Evolutionary conservation across 2,797 vertebrate genomes (phyloP).

Genomic region (Sebastes variabilis): DNA sequence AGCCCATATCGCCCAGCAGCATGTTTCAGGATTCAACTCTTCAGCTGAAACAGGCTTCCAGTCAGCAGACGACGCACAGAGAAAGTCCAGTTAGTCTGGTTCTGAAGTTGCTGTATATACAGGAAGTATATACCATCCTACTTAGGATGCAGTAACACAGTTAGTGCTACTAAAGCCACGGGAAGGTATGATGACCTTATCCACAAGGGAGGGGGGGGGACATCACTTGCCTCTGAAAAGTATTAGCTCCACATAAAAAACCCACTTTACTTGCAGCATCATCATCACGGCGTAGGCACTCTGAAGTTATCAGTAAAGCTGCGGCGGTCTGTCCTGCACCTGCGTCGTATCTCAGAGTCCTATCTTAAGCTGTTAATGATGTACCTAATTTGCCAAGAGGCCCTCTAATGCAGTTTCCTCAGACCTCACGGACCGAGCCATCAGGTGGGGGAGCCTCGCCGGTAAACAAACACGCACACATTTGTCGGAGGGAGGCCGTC

Average conservation of each 20-base stretch:
- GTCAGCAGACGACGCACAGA: neutral
- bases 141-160: neutral
- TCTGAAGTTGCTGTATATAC: neutral
- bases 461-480: conserved; percentile 71
- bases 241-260: neutral
- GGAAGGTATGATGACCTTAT: neutral
- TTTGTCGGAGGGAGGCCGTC: conserved; percentile 69
- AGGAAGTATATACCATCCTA: neutral
- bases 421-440: conserved; percentile 51
- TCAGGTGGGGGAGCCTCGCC: conserved; percentile 64
- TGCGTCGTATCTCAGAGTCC: conserved; percentile 34
- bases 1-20: neutral
- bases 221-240: neutral
- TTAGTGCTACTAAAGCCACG: neutral
- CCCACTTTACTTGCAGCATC: neutral
- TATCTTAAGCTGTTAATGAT: conserved; percentile 56
- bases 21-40: conserved; percentile 7
- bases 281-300: neutral
- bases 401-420: conserved; percentile 47
- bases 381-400: conserved; percentile 63
- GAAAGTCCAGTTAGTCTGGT: neutral
- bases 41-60: neutral
- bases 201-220: neutral
- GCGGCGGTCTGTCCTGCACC: conserved; percentile 31
- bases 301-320: conserved; percentile 42